These are phyloP conservation scores for Drosophila kepulauana DNA, from an alignment of 1,140 invertebrate genomes.

Conservation along the genomic window DNA sequence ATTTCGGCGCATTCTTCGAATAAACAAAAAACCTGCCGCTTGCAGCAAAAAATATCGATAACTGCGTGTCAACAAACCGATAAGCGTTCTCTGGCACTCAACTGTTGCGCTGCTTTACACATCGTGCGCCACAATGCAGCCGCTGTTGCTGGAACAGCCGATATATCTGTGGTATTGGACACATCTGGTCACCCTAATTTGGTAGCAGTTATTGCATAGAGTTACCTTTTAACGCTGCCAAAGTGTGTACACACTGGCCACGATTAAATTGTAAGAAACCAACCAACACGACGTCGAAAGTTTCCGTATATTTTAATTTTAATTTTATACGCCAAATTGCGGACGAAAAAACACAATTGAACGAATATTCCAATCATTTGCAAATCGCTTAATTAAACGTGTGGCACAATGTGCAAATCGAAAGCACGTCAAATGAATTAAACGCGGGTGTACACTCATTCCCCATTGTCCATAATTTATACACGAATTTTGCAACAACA, in stretches of 20 bases:
- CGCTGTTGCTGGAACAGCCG: neutral
- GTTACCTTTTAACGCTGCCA: slow-evolving; percentile 56
- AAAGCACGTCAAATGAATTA: slow-evolving; percentile 65
- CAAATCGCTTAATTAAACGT: slow-evolving; percentile 55
- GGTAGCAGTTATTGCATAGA: slow-evolving; percentile 32
- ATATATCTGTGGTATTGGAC: no score
- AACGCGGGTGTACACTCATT: slow-evolving; percentile 68
- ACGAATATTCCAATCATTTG: slow-evolving; percentile 55
- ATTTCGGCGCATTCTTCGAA: slow-evolving; percentile 47
- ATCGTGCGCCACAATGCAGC: neutral
- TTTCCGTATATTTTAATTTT: slow-evolving; percentile 60
- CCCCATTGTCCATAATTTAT: slow-evolving; percentile 78
- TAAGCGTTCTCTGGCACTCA: slow-evolving; percentile 6
- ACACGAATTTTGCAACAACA: slow-evolving; percentile 74
- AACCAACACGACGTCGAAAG: slow-evolving; percentile 78
- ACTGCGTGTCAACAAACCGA: neutral
- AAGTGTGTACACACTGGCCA: slow-evolving; percentile 74
- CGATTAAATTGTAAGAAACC: slow-evolving; percentile 53
- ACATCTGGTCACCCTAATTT: slow-evolving; percentile 28
- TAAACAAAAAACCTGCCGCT: slow-evolving; percentile 45
- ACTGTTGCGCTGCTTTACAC: slow-evolving; percentile 5
- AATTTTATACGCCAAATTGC: slow-evolving; percentile 61
- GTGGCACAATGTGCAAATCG: slow-evolving; percentile 64
- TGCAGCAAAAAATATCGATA: slow-evolving; percentile 22
- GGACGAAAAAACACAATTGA: slow-evolving; percentile 55